Evolutionary conservation across 2,888 invertebrate genomes (phyloP), one percentile per base, ranked within the genome.

Genomic region (Chromoteleia sp.): DNA sequence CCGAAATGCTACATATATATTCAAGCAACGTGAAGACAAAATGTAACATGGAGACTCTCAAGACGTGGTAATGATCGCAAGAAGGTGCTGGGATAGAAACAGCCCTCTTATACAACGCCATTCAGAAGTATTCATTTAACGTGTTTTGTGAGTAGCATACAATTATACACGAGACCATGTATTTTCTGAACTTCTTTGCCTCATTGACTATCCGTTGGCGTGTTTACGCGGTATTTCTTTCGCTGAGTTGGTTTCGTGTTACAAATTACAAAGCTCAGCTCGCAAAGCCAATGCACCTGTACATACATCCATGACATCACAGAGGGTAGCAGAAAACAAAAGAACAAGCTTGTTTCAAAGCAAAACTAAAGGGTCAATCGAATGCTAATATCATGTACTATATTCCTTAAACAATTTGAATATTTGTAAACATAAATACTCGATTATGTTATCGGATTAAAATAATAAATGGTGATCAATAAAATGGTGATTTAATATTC

Each of bases 201-300:
- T 81, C 83, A 83, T 81, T 73, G 77, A 76, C 79, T 73, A 48
- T 79, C 58, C 52, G 67, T 74, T 86, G 81, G 83, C 87, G 84
- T 87, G 85, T 81, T 71, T 56, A 58, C 70, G 58, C 73, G 70
- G 78, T 83, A 52, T 86, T 86, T 80, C 61, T 71, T 85, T 74
- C 58, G 68, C 71, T 82, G 75, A 67, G 65, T 79, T 63, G 70
- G 79, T 67, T 83, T 83, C 83, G 76, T 84, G 85, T 82, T 84
- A 83, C 85, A 86, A 88, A 88, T 88, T 86, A 86, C 85, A 83
- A 86, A 83, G 82, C 56, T 79, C 45, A 5, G 29, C 33, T 30
- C 36, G 25, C 67, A 59, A 52, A 43, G 45, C 52, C 48, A 63
- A 14, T 58, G 70, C 54, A 58, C 70, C 56, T 70, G 77, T 30